phyloP scores from a whole-genome alignment of 2,888 invertebrate genomes.

The Pristionchus maxplancki region DNA sequence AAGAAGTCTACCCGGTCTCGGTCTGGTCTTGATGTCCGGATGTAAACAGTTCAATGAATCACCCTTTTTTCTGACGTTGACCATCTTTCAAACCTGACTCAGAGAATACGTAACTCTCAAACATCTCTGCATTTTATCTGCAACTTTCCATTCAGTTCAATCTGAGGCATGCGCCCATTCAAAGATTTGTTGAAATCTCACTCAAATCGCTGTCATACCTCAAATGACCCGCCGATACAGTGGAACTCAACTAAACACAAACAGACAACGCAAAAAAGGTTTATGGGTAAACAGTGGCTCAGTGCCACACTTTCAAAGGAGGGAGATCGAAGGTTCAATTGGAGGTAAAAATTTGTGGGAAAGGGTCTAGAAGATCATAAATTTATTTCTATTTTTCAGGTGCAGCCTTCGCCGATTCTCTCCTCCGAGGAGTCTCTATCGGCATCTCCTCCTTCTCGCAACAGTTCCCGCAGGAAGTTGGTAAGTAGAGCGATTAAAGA shows the following conservation, averaged over 20 bases:
- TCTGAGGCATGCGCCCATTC: neutral
- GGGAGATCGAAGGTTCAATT: no score
- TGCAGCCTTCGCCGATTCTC: conserved; percentile 72
- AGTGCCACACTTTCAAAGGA: conserved; percentile 6
- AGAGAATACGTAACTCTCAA: neutral
- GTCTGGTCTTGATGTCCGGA: neutral
- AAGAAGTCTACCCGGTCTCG: neutral
- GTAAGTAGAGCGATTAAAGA: no score
- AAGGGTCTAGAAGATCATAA: no score
- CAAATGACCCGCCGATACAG: neutral
- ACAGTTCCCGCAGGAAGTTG: conserved; percentile 75
- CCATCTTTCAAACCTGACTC: neutral
- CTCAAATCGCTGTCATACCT: no score
- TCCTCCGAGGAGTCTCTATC: conserved; percentile 70
- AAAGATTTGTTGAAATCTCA: neutral
- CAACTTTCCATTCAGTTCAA: neutral
- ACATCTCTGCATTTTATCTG: neutral
- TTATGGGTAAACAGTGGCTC: neutral
- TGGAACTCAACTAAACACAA: conserved; percentile 6
- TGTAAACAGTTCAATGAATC: neutral
- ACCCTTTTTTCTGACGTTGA: neutral
- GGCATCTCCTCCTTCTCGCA: conserved; percentile 75
- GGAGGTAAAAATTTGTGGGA: no score
- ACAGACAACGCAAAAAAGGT: conserved; percentile 17
- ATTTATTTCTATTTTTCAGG: no score